Conservation (phyloP, 2,113 vertebrate species). For the Pluvialis apricaria region DNA sequence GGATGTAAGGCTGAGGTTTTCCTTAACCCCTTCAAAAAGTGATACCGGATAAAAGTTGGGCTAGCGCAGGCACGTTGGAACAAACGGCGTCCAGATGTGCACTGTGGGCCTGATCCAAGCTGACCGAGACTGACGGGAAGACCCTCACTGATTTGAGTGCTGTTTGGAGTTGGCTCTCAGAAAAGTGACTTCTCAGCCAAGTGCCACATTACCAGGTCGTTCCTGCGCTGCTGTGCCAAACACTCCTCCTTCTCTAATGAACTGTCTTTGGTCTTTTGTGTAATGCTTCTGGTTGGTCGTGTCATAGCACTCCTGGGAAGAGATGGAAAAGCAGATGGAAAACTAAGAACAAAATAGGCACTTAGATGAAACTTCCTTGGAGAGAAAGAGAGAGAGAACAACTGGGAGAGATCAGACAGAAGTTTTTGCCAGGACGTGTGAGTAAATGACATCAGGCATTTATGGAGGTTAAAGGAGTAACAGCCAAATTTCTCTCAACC, state of each 20-base stretch:
- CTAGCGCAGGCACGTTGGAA: not conserved
- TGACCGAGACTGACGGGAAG: not conserved
- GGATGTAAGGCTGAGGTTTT: not conserved
- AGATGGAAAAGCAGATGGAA: not conserved
- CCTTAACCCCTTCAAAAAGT: not conserved
- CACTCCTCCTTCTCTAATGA: not conserved
- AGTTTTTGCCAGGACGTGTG: not conserved
- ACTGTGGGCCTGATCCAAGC: not conserved
- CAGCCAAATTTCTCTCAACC: slow-evolving; percentile 22
- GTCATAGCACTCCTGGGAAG: not conserved
- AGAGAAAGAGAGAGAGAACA: not conserved
- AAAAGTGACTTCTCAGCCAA: not conserved
- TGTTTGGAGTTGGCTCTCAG: not conserved
- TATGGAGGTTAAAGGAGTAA: not conserved
- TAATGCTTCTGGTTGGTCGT: not conserved
- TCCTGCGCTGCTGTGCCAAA: not conserved
- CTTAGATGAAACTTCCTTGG: not conserved
- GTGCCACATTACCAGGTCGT: not conserved
- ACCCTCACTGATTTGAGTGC: not conserved
- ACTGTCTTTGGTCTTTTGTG: not conserved
- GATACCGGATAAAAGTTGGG: not conserved
- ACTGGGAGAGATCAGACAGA: not conserved
- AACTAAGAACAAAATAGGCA: not conserved
- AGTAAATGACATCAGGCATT: slow-evolving; percentile 22
- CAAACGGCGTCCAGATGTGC: slow-evolving; percentile 8